Percentiles rank a stretch among this genome's conserved stretches.
These are phyloP conservation scores for Lathamus discolor DNA, from an alignment of 2,113 vertebrate species.

Conservation along the genomic window DNA sequence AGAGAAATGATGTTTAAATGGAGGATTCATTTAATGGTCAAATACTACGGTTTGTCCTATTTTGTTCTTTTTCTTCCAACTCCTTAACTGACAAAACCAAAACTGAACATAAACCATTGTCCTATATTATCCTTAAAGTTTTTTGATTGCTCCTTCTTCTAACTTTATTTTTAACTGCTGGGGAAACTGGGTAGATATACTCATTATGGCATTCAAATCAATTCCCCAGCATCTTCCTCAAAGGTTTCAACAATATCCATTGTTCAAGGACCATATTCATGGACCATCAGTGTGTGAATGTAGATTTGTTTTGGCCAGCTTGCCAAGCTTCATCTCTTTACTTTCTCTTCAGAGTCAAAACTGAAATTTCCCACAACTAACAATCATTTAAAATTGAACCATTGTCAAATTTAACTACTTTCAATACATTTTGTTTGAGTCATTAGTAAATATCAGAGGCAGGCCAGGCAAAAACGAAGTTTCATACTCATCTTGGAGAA, in stretches of 20 bases:
- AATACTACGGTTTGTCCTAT: neutral
- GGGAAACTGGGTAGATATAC: neutral
- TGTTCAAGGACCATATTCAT: neutral
- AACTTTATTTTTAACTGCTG: neutral
- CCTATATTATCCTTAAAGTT: neutral
- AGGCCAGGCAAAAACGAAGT: neutral
- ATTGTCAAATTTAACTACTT: neutral
- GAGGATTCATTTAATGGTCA: neutral
- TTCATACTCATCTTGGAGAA: neutral
- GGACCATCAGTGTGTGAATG: neutral
- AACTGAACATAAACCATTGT: neutral
- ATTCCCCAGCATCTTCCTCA: neutral
- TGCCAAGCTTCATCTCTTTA: conserved; percentile 26
- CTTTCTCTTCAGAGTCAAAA: neutral
- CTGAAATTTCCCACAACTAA: neutral
- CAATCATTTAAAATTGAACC: neutral
- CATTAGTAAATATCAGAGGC: neutral
- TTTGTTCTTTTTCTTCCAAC: neutral
- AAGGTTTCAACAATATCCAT: neutral
- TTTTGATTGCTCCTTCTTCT: neutral
- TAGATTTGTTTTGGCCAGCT: conserved; percentile 2
- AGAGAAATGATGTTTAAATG: neutral
- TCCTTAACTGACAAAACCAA: neutral
- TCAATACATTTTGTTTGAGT: neutral
- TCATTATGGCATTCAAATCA: conserved; percentile 35